Base-by-base conservation (phyloP, 2,888 invertebrate genomes). In the Gryllus longicercus region DNA sequence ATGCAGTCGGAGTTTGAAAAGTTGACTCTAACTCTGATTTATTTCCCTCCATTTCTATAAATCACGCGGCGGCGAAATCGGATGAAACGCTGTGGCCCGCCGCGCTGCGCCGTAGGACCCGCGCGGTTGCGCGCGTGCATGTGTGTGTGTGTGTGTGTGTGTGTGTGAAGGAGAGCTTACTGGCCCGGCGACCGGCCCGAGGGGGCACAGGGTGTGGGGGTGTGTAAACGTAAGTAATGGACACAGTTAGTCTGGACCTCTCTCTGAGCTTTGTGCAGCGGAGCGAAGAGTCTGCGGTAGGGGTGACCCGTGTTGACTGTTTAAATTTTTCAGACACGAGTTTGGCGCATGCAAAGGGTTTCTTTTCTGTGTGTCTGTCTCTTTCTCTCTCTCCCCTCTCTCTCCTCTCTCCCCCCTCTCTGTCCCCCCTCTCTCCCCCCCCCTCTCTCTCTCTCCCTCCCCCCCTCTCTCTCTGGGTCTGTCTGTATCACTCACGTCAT, bases 1-100 rank as follows among this genome's bases (percentile, higher is more conserved):
- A 63, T 63, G 18, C 63, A 63, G 63, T 63, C 63, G 18, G 18
- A 18, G 18, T 14, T 63, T 63, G 14, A 18, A 63, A 63, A 63
- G 63, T 63, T 63, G 63, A 63, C 63, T 63, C 63, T 63, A 63
- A 63, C 63, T 63, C 63, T 63, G 63, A 63, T 63, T 63, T 63
- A 63, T 63, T 63, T 63, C 63, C 63, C 63, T 63, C 63, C 63
- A 63, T 63, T 63, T 63, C 63, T 63, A 63, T 63, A 63, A 63
- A 63, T 63, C 63, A 63, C 63, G 63, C 18, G 63, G 63, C 18
- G 14, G 63, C 63, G 63, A 18, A 63, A 63, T 63, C 63, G 63
- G 63, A 63, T 63, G 63, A 63, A 63, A 63, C 63, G 63, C 63
- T 2, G 25, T 38, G 18, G 63, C 63, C 63, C 14, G 63, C 18